phyloP scores from a whole-genome alignment of 1,140 invertebrate species.

The Schlechtendalia chinensis region DNA sequence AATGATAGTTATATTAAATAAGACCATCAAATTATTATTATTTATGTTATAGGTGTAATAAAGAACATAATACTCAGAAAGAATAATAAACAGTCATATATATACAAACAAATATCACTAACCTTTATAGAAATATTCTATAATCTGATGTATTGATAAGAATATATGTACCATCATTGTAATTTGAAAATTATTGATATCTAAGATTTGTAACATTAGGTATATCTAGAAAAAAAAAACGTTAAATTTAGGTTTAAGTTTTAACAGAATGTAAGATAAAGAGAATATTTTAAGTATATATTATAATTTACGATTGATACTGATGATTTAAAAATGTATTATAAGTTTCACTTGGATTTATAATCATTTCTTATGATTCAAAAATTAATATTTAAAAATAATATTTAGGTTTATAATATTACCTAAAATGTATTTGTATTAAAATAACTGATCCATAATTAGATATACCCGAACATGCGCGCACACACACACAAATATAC shows the following conservation, averaged over 20 bases:
- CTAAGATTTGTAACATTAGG: background rate
- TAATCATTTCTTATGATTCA: background rate
- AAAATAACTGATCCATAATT: background rate
- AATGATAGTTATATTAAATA: background rate
- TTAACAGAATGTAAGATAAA: background rate
- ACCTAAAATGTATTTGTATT: background rate
- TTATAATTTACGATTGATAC: too few species aligned
- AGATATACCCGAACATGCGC: too few species aligned
- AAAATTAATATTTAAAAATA: too few species aligned
- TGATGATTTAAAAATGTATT: too few species aligned
- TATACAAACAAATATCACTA: constrained; percentile 24
- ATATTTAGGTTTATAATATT: too few species aligned
- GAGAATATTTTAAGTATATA: too few species aligned
- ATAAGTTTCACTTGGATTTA: background rate
- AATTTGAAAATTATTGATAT: constrained; percentile 8
- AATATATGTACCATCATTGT: constrained; percentile 1
- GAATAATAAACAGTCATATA: background rate
- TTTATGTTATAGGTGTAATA: background rate
- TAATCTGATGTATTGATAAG: background rate
- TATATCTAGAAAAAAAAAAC: constrained; percentile 7
- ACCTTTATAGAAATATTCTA: background rate
- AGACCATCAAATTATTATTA: background rate
- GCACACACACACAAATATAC: too few species aligned
- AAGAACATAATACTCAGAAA: background rate
- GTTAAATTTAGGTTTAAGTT: background rate